Evolutionary conservation across 2,113 vertebrate species (phyloP).

Genomic region (Rhombomys opimus): DNA sequence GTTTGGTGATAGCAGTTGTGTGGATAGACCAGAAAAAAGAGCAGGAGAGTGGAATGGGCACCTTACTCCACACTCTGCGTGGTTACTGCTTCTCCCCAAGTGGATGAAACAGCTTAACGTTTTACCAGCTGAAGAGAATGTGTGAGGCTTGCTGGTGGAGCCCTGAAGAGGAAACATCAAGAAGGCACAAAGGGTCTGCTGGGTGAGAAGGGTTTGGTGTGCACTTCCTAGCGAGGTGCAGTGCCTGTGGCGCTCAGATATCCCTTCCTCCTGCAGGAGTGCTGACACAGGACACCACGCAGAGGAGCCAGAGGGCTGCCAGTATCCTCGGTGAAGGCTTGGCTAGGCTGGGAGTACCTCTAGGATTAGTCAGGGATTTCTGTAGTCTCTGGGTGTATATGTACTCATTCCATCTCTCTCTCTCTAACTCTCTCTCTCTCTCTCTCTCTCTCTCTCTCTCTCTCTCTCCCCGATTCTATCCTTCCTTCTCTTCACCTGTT

Average conservation of each 20-base stretch:
- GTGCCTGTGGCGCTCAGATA: neutral
- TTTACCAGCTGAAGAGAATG: neutral
- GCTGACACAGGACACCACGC: neutral
- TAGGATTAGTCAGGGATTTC: neutral
- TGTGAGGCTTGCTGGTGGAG: too few relatives aligned
- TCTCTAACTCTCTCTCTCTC: too few relatives aligned
- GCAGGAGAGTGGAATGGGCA: neutral
- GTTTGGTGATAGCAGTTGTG: neutral
- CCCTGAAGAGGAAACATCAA: neutral
- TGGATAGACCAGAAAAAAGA: neutral
- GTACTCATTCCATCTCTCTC: too few relatives aligned
- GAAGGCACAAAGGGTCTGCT: fast-evolving
- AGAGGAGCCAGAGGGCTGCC: too few relatives aligned
- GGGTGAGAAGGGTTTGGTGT: too few relatives aligned
- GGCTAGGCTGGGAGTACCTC: fast-evolving
- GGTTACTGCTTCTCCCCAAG: neutral
- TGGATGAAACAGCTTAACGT: too few relatives aligned
- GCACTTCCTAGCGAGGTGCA: neutral
- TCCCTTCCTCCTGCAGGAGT: neutral
- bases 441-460: neutral
- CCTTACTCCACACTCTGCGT: too few relatives aligned
- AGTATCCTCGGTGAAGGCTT: fast-evolving
- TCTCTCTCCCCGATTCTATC: neutral
- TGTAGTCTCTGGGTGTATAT: neutral
- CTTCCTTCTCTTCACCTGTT: neutral